Percentiles rank a stretch among this genome's conserved stretches.
Conservation (phyloP, 2,888 invertebrate species). For the Stratiomys singularior region DNA sequence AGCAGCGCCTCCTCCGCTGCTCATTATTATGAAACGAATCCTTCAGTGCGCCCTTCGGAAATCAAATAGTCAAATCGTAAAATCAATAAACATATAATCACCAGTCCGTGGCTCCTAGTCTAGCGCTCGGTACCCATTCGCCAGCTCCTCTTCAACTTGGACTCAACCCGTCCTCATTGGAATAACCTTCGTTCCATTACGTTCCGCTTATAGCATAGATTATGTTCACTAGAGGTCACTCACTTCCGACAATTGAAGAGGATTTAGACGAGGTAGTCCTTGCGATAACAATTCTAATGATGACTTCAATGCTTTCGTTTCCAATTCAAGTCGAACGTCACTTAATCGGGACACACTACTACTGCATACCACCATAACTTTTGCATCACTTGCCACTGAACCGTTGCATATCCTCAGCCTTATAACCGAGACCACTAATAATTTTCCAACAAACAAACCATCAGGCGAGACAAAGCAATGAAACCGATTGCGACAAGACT, state of each 20-base stretch:
- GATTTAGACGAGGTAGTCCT: conserved; percentile 1
- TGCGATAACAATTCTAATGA: too few relatives aligned
- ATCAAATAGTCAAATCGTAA: conserved; percentile 2
- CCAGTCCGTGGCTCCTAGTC: not conserved
- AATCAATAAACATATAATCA: conserved; percentile 37
- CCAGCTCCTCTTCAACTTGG: not conserved
- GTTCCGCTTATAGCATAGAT: not conserved
- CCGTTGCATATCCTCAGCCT: not conserved
- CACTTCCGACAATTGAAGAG: conserved; percentile 20
- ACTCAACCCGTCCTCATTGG: conserved; percentile 2
- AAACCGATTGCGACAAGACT: conserved; percentile 38
- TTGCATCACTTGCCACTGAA: conserved; percentile 29
- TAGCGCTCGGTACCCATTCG: not conserved
- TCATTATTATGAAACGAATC: too few relatives aligned
- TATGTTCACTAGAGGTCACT: conserved; percentile 41
- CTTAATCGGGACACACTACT: not conserved
- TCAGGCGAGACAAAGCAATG: conserved; percentile 10
- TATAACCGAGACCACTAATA: conserved; percentile 3
- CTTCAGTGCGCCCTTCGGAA: not conserved
- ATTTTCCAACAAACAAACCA: conserved; percentile 3
- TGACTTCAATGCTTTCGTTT: too few relatives aligned
- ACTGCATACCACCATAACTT: not conserved
- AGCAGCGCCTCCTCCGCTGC: too few relatives aligned
- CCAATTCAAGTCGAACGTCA: not conserved
- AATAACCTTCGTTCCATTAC: conserved; percentile 21